Conservation (phyloP, 2,797 vertebrate genomes). For the Silurus lanzhouensis region DNA sequence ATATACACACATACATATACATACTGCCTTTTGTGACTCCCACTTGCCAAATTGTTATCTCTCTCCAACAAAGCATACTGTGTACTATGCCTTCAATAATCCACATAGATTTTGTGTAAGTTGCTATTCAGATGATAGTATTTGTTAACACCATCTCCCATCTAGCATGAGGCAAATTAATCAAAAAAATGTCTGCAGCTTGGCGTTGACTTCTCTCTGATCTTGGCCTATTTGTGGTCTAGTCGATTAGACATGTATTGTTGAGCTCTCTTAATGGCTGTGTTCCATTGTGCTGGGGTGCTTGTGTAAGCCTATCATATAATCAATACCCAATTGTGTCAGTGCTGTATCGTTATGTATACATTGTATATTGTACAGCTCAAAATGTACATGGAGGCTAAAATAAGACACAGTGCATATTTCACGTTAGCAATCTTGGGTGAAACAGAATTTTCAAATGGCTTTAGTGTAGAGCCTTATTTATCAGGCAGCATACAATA, state of each 20-base stretch:
- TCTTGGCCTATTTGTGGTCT: slow-evolving; percentile 58
- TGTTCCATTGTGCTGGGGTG: slow-evolving; percentile 62
- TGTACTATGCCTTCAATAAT: slow-evolving; percentile 13
- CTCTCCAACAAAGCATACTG: not conserved
- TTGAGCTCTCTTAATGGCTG: slow-evolving; percentile 72
- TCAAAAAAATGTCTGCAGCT: slow-evolving; percentile 34
- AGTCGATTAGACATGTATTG: slow-evolving; percentile 60
- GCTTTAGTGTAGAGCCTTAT: not conserved
- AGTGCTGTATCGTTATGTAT: slow-evolving; percentile 75
- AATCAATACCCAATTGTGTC: slow-evolving; percentile 76
- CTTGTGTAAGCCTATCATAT: slow-evolving; percentile 74
- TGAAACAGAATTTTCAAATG: not conserved
- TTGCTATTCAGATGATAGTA: slow-evolving; percentile 37
- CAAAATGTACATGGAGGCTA: slow-evolving; percentile 59
- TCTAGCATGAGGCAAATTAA: slow-evolving; percentile 33
- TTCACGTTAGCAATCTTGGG: slow-evolving; percentile 3
- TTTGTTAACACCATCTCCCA: slow-evolving; percentile 38
- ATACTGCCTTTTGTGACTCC: slow-evolving; percentile 46
- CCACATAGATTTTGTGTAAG: slow-evolving; percentile 29
- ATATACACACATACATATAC: slow-evolving; percentile 2
- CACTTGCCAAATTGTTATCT: slow-evolving; percentile 28
- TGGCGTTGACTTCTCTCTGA: slow-evolving; percentile 36
- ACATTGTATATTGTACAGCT: slow-evolving; percentile 74
- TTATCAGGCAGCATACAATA: not conserved
- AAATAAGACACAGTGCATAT: slow-evolving; percentile 26